phyloP scores from a whole-genome alignment of 2,797 vertebrate genomes.

The Avahi laniger region DNA sequence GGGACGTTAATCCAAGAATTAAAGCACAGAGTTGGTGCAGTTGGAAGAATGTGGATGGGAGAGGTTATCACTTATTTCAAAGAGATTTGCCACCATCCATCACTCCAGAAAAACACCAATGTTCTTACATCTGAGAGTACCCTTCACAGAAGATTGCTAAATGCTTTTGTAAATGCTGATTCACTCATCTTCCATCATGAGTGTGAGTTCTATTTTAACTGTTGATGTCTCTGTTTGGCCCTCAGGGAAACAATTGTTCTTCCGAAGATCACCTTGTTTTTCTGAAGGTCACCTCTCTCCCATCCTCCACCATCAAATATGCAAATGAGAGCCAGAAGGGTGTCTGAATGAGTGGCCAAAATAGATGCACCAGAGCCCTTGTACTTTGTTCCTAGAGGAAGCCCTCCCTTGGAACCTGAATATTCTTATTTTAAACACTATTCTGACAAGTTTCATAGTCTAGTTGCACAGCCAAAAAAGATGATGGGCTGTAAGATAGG shows the following conservation, averaged over 20 bases:
- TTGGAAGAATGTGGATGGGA: slow-evolving; percentile 45
- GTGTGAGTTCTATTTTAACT: not conserved
- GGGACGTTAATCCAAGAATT: slow-evolving; percentile 55
- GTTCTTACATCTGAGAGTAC: not conserved
- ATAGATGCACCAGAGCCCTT: not conserved
- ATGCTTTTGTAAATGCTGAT: not conserved
- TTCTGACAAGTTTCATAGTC: not conserved
- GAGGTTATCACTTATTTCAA: not conserved
- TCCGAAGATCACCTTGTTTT: not conserved
- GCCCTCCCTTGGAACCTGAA: not conserved
- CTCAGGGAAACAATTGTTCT: not conserved
- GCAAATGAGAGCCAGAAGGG: not conserved
- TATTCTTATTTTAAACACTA: not conserved
- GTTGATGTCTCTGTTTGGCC: not conserved
- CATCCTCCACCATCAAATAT: not conserved
- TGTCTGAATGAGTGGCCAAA: not conserved
- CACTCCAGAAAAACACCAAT: not conserved
- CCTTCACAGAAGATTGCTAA: not conserved
- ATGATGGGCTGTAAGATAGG: not conserved
- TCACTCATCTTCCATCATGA: not conserved
- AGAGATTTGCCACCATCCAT: not conserved
- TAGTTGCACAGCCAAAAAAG: not conserved
- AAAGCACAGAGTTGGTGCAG: slow-evolving; percentile 30
- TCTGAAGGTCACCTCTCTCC: not conserved
- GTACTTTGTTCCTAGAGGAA: not conserved